Base-by-base conservation (phyloP, 1,140 invertebrate genomes). In the Cherax destructor region DNA sequence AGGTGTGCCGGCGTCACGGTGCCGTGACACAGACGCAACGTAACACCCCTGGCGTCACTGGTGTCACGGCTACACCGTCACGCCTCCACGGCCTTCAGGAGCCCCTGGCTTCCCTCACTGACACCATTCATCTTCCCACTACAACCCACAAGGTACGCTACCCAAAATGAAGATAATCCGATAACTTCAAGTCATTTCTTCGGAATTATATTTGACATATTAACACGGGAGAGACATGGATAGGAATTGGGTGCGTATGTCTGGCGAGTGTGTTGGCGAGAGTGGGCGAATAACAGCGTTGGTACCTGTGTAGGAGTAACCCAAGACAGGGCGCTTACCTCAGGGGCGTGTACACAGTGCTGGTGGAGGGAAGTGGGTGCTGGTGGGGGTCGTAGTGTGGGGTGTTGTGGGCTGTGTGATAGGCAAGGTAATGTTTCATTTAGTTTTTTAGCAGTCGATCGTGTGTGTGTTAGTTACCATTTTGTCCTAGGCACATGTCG, bases 1-100 rank as follows among this genome's bases (percentile, higher is more conserved):
- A 74, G 69, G 69, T 74, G 69, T 74, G 69, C 69, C 69, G 69
- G 69, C 69, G 69, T 74, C 69, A 74, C 69, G 18, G 69, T 74
- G n/a, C n/a, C 69, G 24, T 6, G 5, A 6, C 69, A 74, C 69
- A 74, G 69, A 74, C 69, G n/a, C n/a, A 24, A 74, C 69, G 6
- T 11, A 30, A 74, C 69, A 74, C 65, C 65, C 11, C 65, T 41
- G 30, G 16, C 61, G 61, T 24, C n/a, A 74, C 69, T 5, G 6
- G 5, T 21, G 13, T 21, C 7, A 24, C 69, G n/a, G 21, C 18
- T 21, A 24, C 18, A 74, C 69, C n/a, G 6, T n/a, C 18, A 30
- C 69, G n/a, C 24, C 7, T 6, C 13, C 69, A 21, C 5, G 21
- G 11, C 65, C 65, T 69, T 6, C 13, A 69, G 65, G 21, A 18